Base-by-base conservation (phyloP, 2,113 vertebrate genomes). In the Cynopterus brachyotis region DNA sequence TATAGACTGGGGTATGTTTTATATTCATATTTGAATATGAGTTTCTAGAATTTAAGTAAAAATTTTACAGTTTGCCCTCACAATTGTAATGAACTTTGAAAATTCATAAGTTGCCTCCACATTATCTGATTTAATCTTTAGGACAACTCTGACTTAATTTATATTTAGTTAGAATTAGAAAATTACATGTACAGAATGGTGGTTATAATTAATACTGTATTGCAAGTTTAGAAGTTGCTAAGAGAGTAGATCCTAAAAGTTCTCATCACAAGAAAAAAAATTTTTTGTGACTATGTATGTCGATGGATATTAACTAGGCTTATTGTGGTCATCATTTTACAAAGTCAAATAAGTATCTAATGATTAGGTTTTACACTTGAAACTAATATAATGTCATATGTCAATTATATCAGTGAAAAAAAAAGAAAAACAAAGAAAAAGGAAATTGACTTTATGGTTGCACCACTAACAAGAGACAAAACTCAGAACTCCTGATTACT, bases 91-190 rank as follows among this genome's bases (percentile, higher is more conserved):
- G 24, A 92, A 57, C 30, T 62, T 96, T 92, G 66, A 92, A 62
- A 69, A 67, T 85, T 80, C 57, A 28, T 82, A 70, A 76, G 35
- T 64, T 64, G 8, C 37, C 20, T 91, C 55, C 15, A 62, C 9
- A n/a, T 94, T 69, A n/a, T 42, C 28, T 60, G 70, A 67, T 91
- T 92, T 95, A 86, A 91, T 93, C 37, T 84, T 96, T 50, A 81
- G 20, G 81, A 37, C 35, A 67, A 47, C 5, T 72, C n/a, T 45
- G 10, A 57, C 6, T 89, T 94, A 73, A 89, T 80, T 91, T 92
- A 76, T 82, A 70, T 91, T 83, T 97, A 82, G n/a, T 79, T 79
- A 89, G 91, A 86, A 70, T 92, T 53, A 81, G 59, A 89, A 94
- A 69, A 69, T 86, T 93, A 40, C 64, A 59, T 37, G 3, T 47